Base-by-base conservation (phyloP, 1,140 invertebrate genomes). In the fruit fly (Drosophila melanogaster) region DNA sequence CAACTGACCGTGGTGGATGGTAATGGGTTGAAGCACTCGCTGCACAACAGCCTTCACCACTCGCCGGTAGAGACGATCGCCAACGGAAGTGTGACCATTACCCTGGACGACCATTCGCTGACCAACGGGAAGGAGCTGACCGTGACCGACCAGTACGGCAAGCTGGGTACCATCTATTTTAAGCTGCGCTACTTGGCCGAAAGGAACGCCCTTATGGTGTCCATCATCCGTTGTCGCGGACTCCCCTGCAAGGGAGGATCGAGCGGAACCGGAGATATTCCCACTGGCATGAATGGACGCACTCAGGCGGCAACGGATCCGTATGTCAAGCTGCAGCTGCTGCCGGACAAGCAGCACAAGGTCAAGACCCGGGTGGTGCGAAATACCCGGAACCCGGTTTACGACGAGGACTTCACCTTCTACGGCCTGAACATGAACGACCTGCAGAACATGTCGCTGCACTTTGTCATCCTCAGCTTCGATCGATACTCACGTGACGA, bases 391-490 rank as follows among this genome's bases (percentile, higher is more conserved):
- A 97, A 98, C 93, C 98, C 98, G 0, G 95, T 98, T 7, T 99
- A 98, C 92, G 97, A 99, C 87, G 98, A 99, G 92, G 97, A 98
- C 89, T 99, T 99, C 90, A 98, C 98, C 0, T 98, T 99, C 94
- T 99, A 98, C 89, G 98, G 98, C 33, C 95, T 99, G 67, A 96
- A 95, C 37, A 94, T 95, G 53, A 95, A 96, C 79, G 97, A 98
- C 91, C 93, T 99, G 10, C 93, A 97, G 92, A 96, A 94, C 86
- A 97, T 97, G 84, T 97, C 97, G 14, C 93, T 99, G 17, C 98
- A 99, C 93, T 98, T 99, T 91, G 97, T 98, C 30, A 96, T 98
- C 4, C 94, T 99, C 70, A 98, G 98, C 92, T 99, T 99, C 92
- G 98, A 99, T 93, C 93, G 98, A 91, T 99, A 99, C 92, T 98